Evolutionary conservation across 2,888 invertebrate genomes (phyloP).

Genomic region (Drosophila meridionalis): DNA sequence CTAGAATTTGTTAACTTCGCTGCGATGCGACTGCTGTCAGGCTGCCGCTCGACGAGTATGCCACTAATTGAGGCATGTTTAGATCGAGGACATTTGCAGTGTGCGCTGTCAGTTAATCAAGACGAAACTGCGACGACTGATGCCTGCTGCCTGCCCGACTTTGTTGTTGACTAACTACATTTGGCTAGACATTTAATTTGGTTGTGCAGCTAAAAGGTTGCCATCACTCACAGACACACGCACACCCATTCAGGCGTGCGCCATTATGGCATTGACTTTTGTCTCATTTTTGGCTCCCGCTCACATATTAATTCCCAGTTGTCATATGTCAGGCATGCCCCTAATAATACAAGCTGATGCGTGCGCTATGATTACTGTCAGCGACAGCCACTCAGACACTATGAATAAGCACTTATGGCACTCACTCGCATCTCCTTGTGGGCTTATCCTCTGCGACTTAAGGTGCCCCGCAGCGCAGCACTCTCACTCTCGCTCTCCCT

Average conservation of each 20-base stretch:
- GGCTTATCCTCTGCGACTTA: slow-evolving; percentile 63
- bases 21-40: slow-evolving; percentile 10
- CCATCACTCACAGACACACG: slow-evolving; percentile 64
- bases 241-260: slow-evolving; percentile 6
- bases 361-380: slow-evolving; percentile 79
- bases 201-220: slow-evolving; percentile 72
- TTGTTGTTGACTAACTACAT: slow-evolving; percentile 41
- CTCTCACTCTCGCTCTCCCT: too few species aligned
- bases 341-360: slow-evolving; percentile 74
- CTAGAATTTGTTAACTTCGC: slow-evolving; percentile 56
- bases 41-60: neutral
- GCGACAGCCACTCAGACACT: slow-evolving; percentile 61
- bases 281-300: slow-evolving; percentile 39
- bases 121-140: slow-evolving; percentile 34
- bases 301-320: slow-evolving; percentile 70
- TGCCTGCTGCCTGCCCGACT: neutral
- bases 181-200: slow-evolving; percentile 72
- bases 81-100: slow-evolving; percentile 21
- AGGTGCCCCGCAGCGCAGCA: slow-evolving; percentile 65
- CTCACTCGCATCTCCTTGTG: slow-evolving; percentile 48
- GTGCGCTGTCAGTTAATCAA: slow-evolving; percentile 49
- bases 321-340: slow-evolving; percentile 72
- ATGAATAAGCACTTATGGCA: slow-evolving; percentile 66
- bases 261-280: slow-evolving; percentile 66
- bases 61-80: slow-evolving; percentile 51